Evolutionary conservation across 2,113 vertebrate genomes (phyloP).

Genomic region (human (Homo sapiens)): DNA sequence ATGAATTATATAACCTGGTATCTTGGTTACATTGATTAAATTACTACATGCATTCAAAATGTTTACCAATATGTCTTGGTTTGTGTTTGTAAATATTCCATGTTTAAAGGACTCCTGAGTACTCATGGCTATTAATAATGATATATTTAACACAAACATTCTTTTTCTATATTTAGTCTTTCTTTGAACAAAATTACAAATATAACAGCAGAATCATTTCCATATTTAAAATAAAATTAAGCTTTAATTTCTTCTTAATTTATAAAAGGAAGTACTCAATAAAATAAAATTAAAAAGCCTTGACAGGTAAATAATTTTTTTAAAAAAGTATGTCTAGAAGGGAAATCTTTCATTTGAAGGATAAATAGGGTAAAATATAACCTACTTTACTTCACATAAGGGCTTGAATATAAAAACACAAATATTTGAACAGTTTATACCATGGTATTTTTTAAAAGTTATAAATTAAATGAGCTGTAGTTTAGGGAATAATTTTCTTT

Average conservation of each 20-base stretch:
- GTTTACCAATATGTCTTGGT: neutral
- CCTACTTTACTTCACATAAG: neutral
- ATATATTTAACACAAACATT: conserved; percentile 31
- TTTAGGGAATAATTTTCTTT: conserved; percentile 16
- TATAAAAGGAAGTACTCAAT: neutral
- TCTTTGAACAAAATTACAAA: conserved; percentile 44
- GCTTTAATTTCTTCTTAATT: neutral
- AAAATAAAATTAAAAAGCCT: neutral
- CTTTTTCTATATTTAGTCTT: conserved; percentile 37
- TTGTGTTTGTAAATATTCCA: conserved; percentile 41
- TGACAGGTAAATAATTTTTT: neutral
- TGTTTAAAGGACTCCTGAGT: neutral
- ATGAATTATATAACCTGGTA: conserved; percentile 3
- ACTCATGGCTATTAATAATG: neutral
- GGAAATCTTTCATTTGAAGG: neutral
- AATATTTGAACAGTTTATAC: neutral
- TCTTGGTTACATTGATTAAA: conserved; percentile 30
- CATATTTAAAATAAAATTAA: conserved; percentile 30
- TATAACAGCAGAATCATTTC: neutral
- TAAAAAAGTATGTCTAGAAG: neutral
- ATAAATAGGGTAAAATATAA: neutral
- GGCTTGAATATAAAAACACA: neutral
- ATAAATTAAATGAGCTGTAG: conserved; percentile 11
- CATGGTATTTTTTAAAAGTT: neutral
- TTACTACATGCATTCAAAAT: conserved; percentile 21